Evolutionary conservation across 23 tunicate genomes (phyloP), one percentile per base, ranked within the genome.

Genomic region (Clavelina lepadiformis): DNA sequence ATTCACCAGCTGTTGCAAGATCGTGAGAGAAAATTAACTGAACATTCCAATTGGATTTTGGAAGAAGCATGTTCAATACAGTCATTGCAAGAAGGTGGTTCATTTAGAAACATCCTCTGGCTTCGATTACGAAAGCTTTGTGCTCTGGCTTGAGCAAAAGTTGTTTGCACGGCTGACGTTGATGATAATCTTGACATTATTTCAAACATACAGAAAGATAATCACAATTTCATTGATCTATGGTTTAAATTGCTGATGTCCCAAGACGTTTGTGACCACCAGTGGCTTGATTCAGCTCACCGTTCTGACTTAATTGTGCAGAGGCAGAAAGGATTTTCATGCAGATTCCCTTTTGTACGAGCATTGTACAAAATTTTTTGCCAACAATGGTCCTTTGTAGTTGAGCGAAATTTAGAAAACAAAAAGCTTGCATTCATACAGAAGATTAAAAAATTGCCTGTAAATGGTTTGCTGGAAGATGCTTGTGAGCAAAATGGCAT

Each of bases 101-200:
- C 93, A 3, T 84, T 84, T 62, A 51, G 61, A 7, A 76, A 84
- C 13, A 80, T 74, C 5, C 38, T 84, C 26, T 84, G 93, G 93
- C 55, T 76, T 25, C 36, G 65, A 1, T 29, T 84, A n/a, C 45
- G 73, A 38, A 61, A 64, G 22, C 41, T 33, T 22, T 41, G 63
- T 33, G 65, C 83, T 2, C 34, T 64, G 0, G 71, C 61, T 32
- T 13, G 76, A 7, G 83, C 93, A 3, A 78, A 68, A 28, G 31
- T 76, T 31, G 59, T 70, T 18, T 63, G 83, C 15, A 56, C 63
- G 8, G 45, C 55, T 5, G 93, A 84, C 64, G 49, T 46, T 20
- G 72, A 69, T 56, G 53, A 61, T 46, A 84, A 84, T 54, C 62
- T 84, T 0, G 66, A 84, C 54, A 27, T 84, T 4, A 21, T 82